Evolutionary conservation across 2,113 vertebrate species (phyloP), one percentile per base, ranked within the genome.

Genomic region (Numida meleagris): DNA sequence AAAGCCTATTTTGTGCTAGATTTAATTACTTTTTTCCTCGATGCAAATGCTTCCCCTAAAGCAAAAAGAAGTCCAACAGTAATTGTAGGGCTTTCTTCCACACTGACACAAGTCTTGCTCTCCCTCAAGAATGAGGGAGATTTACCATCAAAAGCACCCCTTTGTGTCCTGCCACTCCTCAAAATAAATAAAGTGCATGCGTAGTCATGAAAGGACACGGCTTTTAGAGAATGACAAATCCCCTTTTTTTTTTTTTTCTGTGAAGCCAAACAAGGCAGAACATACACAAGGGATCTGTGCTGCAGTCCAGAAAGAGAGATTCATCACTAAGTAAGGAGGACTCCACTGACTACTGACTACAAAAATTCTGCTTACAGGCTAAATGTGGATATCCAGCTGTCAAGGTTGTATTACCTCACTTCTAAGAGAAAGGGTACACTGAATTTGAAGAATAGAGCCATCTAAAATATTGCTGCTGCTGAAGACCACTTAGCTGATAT

Each of bases 1-100:
- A 95, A 96, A 96, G 91, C 80, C 90, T 72, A 91, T 83, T 78
- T 89, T 82, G 45, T 71, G 59, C 11, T 19, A 81, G 50, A 95
- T 88, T 93, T 82, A 78, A 94, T 91, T 93, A 93, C 94, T 78
- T 80, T 75, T 94, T 86, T 65, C 50, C 96, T 73, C 40, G 76
- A 84, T 78, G 93, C 81, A 65, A 90, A 92, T 17, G 18, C 58
- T 88, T 88, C 43, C 89, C 78, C 63, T 89, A 58, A 83, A 94
- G 93, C 74, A 86, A 90, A 94, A 80, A 62, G n/a, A 46, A 71
- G 53, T 8, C 36, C 38, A 57, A 7, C 43, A 88, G 48, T 12
- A 48, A 83, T 23, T 55, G 70, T 14, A 59, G 80, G 79, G 68
- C 40, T 93, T 88, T 83, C n/a, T 75, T 62, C 38, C 46, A 31